Conservation (phyloP, 2,113 vertebrate species). For the Herpetotheres cachinnans region DNA sequence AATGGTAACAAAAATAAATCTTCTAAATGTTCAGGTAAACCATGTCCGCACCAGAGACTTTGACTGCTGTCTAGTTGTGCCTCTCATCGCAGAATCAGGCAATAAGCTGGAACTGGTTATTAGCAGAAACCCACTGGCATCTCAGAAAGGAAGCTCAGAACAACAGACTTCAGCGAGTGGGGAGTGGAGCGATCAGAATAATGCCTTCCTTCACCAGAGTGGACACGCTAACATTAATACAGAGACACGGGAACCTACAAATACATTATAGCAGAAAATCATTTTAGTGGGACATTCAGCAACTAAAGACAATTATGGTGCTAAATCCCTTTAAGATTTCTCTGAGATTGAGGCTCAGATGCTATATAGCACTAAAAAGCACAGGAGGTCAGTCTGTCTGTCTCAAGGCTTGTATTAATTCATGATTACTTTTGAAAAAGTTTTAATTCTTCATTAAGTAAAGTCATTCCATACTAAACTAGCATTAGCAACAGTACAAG, state of each 20-base stretch:
- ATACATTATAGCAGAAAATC: conserved; percentile 87
- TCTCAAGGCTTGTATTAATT: conserved; percentile 64
- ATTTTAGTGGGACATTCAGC: background rate
- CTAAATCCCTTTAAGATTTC: conserved; percentile 79
- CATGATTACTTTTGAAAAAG: conserved; percentile 22
- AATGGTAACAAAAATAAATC: background rate
- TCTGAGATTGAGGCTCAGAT: conserved; percentile 66
- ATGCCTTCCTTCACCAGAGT: conserved; percentile 75
- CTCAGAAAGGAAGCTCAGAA: conserved; percentile 66
- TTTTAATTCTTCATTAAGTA: conserved; percentile 29
- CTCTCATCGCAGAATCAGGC: conserved; percentile 95
- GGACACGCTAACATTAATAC: conserved; percentile 8
- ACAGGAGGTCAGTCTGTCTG: conserved; percentile 72
- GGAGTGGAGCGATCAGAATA: conserved; percentile 80
- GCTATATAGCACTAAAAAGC: conserved; percentile 75
- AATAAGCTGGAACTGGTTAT: conserved; percentile 96
- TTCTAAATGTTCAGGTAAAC: conserved; percentile 81
- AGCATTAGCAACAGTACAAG: background rate
- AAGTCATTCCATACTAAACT: conserved; percentile 31
- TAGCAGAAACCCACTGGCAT: conserved; percentile 87
- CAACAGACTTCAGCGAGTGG: conserved; percentile 33
- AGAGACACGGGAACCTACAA: conserved; percentile 83
- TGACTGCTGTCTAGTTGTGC: conserved; percentile 96
- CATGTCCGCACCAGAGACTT: conserved; percentile 97
- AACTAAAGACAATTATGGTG: conserved; percentile 81